Conservation (phyloP, 1,140 invertebrate genomes). For the Bombus cullumanus region DNA sequence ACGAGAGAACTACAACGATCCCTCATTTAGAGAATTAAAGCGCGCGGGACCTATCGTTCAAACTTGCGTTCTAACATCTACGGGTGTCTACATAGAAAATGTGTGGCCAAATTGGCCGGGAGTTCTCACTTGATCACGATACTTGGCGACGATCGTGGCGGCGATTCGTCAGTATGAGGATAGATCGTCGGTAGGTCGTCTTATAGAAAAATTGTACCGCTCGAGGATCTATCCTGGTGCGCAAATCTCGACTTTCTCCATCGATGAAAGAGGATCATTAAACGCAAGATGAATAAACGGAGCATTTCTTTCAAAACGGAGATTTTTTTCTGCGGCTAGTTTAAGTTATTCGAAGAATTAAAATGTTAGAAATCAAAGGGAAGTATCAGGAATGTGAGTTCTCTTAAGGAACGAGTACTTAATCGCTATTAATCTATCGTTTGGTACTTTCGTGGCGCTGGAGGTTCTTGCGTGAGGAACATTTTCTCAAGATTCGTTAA, state of each 20-base stretch:
- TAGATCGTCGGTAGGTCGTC: slow-evolving; percentile 6
- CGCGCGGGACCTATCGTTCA: neutral
- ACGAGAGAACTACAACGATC: neutral
- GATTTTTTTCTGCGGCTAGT: rapidly evolving
- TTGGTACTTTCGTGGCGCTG: neutral
- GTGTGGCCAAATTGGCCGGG: slow-evolving; percentile 17
- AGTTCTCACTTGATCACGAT: slow-evolving; percentile 21
- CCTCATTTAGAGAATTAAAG: neutral
- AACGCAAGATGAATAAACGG: neutral
- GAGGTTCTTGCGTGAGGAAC: neutral
- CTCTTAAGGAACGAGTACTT: neutral
- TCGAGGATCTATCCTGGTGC: neutral
- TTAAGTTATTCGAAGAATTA: no score
- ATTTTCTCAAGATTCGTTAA: neutral
- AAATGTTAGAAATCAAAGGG: neutral
- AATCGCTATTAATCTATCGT: neutral
- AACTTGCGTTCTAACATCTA: neutral
- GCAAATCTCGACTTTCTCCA: slow-evolving; percentile 12
- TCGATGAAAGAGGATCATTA: neutral
- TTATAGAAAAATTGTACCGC: slow-evolving; percentile 40
- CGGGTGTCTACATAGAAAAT: slow-evolving; percentile 48
- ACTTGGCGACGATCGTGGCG: neutral
- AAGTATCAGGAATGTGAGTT: neutral
- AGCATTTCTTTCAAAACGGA: neutral
- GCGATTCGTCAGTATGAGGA: neutral